Conservation (phyloP, 1,140 invertebrate genomes). For the Sycophila sp. region DNA sequence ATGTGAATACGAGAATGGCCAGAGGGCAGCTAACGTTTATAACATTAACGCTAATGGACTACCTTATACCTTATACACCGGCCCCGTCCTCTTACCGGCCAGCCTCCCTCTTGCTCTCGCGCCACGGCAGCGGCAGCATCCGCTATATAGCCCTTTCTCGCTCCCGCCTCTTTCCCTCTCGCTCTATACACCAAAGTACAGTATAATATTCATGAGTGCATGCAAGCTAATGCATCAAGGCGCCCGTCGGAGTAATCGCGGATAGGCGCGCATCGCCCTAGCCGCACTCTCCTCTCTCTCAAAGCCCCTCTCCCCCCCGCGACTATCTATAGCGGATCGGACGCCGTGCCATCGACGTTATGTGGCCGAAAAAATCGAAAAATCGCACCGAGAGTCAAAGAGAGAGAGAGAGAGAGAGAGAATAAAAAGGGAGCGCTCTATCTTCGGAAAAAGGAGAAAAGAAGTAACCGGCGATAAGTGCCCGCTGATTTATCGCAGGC, state of each 20-base stretch:
- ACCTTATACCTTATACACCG: conserved; percentile 66
- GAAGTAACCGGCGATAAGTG: conserved; percentile 21
- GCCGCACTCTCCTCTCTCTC: conserved; percentile 10
- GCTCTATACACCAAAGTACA: conserved; percentile 48
- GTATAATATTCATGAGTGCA: conserved; percentile 63
- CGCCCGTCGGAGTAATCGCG: conserved; percentile 50
- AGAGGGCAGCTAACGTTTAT: conserved; percentile 68
- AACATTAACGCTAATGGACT: conserved; percentile 69
- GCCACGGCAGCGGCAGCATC: conserved; percentile 24
- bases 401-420: not conserved
- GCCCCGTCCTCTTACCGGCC: conserved; percentile 41
- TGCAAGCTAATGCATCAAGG: conserved; percentile 60
- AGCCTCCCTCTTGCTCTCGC: conserved; percentile 42
- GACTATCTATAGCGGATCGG: conserved; percentile 19
- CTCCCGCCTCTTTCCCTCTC: not conserved
- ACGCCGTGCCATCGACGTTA: not conserved
- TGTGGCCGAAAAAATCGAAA: not conserved
- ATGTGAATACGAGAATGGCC: conserved; percentile 62
- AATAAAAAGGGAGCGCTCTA: not conserved
- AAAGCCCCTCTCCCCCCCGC: too few relatives aligned
- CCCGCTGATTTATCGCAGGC: conserved; percentile 42
- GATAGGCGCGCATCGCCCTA: conserved; percentile 39
- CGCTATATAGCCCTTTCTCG: conserved; percentile 21
- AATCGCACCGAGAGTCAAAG: not conserved
- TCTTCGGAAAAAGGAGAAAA: not conserved